Conservation (phyloP, 2,888 invertebrate species). For the Pseudococcus longispinus region DNA sequence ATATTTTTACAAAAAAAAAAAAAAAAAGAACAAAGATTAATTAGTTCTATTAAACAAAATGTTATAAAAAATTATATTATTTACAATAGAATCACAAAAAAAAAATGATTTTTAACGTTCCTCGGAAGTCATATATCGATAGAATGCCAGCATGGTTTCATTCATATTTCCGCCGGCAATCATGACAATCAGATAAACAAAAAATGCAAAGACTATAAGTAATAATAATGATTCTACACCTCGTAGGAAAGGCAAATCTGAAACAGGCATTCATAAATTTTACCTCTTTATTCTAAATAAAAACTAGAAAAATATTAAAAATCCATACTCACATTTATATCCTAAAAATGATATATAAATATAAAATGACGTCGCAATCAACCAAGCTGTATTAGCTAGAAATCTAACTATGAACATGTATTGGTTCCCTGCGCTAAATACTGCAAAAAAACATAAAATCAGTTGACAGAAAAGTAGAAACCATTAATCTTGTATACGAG, state of each 20-base stretch:
- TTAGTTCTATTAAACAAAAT: background rate
- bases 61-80: conserved; percentile 61
- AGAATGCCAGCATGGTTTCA: conserved; percentile 80
- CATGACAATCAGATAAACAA: conserved; percentile 80
- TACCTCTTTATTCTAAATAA: conserved; percentile 22
- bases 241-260: conserved; percentile 86
- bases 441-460: conserved; percentile 66
- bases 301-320: background rate
- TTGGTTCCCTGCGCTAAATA: conserved; percentile 76
- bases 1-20: conserved; percentile 38
- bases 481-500: background rate
- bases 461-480: background rate
- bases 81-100: conserved; percentile 66
- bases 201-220: conserved; percentile 78
- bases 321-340: conserved; percentile 80
- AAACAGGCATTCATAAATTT: conserved; percentile 61
- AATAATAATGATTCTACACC: conserved; percentile 85
- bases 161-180: conserved; percentile 85
- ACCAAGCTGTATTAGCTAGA: conserved; percentile 92
- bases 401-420: conserved; percentile 75
- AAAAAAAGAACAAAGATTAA: background rate
- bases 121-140: conserved; percentile 79
- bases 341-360: conserved; percentile 97
- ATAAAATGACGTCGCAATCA: conserved; percentile 88
- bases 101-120: background rate